Conservation (phyloP, 2,797 vertebrate species). For the Darevskia nairensis region DNA sequence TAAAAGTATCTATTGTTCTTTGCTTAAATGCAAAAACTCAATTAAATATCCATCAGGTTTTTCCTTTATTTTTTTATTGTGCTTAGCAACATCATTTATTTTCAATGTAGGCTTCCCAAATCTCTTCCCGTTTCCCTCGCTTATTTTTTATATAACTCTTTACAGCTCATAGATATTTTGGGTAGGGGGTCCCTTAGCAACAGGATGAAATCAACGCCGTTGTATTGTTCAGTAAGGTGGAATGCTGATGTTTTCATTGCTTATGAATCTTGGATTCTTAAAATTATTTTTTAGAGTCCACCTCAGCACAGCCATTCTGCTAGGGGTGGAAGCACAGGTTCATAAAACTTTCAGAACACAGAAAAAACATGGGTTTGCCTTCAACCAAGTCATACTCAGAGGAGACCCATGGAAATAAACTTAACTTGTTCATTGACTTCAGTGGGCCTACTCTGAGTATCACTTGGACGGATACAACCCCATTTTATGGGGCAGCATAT, state of each 20-base stretch:
- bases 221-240: slow-evolving; percentile 11
- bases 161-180: not conserved
- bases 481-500: slow-evolving; percentile 44
- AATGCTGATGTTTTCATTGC: slow-evolving; percentile 22
- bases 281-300: slow-evolving; percentile 13
- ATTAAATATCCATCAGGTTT: not conserved
- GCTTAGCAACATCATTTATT: not conserved
- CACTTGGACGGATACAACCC: slow-evolving; percentile 19
- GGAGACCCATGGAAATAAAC: too few species aligned
- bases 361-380: not conserved
- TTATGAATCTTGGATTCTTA: not conserved
- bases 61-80: not conserved
- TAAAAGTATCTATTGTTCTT: not conserved
- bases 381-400: too few species aligned
- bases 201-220: slow-evolving; percentile 15
- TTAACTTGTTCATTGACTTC: too few species aligned
- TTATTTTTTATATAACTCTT: not conserved
- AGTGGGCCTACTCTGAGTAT: too few species aligned
- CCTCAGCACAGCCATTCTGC: slow-evolving; percentile 52
- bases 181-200: slow-evolving; percentile 9
- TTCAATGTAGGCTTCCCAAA: not conserved
- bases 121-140: slow-evolving; percentile 8
- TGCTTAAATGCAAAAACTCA: not conserved
- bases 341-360: not conserved
- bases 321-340: slow-evolving; percentile 47